These are phyloP conservation scores for Autographa gamma DNA, from an alignment of 2,888 invertebrate genomes.

Conservation along the genomic window DNA sequence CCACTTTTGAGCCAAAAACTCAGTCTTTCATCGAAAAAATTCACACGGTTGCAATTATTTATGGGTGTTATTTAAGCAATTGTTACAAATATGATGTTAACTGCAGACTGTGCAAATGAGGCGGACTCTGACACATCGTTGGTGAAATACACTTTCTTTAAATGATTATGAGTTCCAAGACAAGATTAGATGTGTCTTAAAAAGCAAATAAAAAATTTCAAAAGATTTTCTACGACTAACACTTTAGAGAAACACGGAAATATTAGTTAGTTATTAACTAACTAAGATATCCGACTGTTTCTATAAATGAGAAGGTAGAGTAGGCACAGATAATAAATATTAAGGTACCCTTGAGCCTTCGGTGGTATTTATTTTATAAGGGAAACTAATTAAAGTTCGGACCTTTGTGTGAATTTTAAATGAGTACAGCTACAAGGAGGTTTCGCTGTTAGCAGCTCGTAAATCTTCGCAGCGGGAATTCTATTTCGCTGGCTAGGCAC, in stretches of 20 bases:
- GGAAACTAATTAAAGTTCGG: slow-evolving; percentile 68
- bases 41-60: slow-evolving; percentile 43
- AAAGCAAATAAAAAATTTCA: not conserved
- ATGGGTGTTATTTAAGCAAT: slow-evolving; percentile 44
- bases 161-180: not conserved
- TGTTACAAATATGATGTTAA: slow-evolving; percentile 36
- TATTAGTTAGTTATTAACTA: no score
- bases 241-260: no score
- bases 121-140: slow-evolving; percentile 17
- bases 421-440: slow-evolving; percentile 47
- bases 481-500: slow-evolving; percentile 37
- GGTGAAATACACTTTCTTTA: not conserved
- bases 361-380: slow-evolving; percentile 34
- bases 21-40: slow-evolving; percentile 53
- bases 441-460: slow-evolving; percentile 58
- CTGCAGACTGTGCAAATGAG: slow-evolving; percentile 22
- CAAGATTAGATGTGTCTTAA: slow-evolving; percentile 1
- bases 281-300: not conserved
- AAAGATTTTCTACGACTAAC: no score
- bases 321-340: slow-evolving; percentile 6
- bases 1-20: slow-evolving; percentile 53
- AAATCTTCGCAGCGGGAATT: slow-evolving; percentile 60
- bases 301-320: not conserved
- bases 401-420: slow-evolving; percentile 69
- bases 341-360: slow-evolving; percentile 8